phyloP scores from a whole-genome alignment of 2,113 vertebrate genomes.

The Sus scrofa region T2T-Sscrofa CM000819.6:98748001-98748500 shows the following conservation, averaged over 20 bases:
- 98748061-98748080: conserved; percentile 40
- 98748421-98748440: conserved; percentile 63
- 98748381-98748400: conserved; percentile 61
- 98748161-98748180: conserved; percentile 27
- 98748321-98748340: conserved; percentile 62
- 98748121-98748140: conserved; percentile 52
- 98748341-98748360: conserved; percentile 42
- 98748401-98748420: conserved; percentile 29
- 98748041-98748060: neutral
- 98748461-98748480: conserved; percentile 67
- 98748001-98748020: neutral
- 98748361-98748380: conserved; percentile 48
- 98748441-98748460: conserved; percentile 73
- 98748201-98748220: conserved; percentile 75
- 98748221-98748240: conserved; percentile 81
- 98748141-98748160: conserved; percentile 59
- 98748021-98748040: too few relatives aligned
- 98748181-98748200: conserved; percentile 8
- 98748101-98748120: conserved; percentile 49
- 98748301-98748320: conserved; percentile 69
- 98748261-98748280: conserved; percentile 70
- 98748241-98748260: conserved; percentile 80
- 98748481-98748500: neutral
- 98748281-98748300: conserved; percentile 79
- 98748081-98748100: neutral